Percentiles rank a stretch among this genome's conserved stretches.
Conservation (phyloP, 2,888 invertebrate species). For the Lithophane ornitopus region DNA sequence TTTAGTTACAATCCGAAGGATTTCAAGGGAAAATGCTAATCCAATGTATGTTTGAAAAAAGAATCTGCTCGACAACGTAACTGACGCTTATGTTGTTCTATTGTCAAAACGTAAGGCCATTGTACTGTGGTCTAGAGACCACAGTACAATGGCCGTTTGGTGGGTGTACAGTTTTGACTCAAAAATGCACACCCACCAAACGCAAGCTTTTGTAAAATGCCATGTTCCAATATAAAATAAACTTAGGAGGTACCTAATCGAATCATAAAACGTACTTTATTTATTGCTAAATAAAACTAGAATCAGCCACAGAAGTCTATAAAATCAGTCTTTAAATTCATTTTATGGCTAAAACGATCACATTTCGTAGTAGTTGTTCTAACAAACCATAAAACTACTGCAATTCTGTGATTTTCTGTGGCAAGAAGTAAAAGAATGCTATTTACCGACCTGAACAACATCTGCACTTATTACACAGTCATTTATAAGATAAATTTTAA, state of each 20-base stretch:
- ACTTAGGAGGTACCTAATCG: not conserved
- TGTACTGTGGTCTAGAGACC: not conserved
- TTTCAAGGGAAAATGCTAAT: not conserved
- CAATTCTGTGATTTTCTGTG: not conserved
- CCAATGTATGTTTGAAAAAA: not conserved
- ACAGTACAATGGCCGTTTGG: too few species aligned
- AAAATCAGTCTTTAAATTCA: conserved; percentile 20
- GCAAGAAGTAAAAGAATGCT: not conserved
- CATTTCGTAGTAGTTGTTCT: not conserved
- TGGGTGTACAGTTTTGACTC: too few species aligned
- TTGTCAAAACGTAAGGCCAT: too few species aligned
- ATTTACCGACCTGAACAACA: not conserved
- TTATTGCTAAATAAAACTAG: conserved; percentile 51
- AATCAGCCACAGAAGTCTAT: conserved; percentile 25
- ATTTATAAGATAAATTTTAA: not conserved
- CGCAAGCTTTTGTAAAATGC: not conserved
- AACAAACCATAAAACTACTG: conserved; percentile 5
- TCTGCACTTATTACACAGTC: not conserved
- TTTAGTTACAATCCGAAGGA: not conserved
- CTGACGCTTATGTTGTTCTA: too few species aligned
- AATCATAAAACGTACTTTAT: conserved; percentile 37
- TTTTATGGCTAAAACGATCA: conserved; percentile 21
- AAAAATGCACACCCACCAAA: not conserved
- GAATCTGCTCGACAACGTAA: not conserved
- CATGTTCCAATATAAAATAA: conserved; percentile 19